Base-by-base conservation (phyloP, 2,888 invertebrate genomes). In the Allygus modestus region DNA sequence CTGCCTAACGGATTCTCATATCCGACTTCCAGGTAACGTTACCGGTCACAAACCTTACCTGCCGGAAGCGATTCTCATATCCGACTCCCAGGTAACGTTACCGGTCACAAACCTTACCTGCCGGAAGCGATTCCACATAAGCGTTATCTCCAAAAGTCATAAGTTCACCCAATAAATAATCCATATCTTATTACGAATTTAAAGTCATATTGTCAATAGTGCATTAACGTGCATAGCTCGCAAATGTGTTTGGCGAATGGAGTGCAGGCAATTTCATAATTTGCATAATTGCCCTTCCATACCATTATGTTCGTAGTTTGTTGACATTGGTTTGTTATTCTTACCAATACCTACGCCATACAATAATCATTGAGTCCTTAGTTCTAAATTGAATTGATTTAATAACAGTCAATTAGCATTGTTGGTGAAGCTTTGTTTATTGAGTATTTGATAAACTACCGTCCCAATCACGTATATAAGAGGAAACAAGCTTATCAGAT, bases 231-330 rank as follows among this genome's bases (percentile, higher is more conserved):
- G 46, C n/a, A 46, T 46, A 46, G 46, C 17, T 1, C 37, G n/a
- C 46, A 46, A 46, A 46, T 46, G 46, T 17, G 12, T 46, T 46
- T 46, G n/a, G n/a, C 46, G 15, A 46, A 46, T 46, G 46, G 17
- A 46, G 46, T 41, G 41, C 41, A 41, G 11, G 41, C 41, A 41
- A 11, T 12, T 12, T 1, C 15, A 46, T 46, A 46, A 46, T 46
- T 46, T 46, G 46, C 46, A 46, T 46, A 46, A 46, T 46, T 46
- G 46, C 46, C 12, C 46, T 17, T 46, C 46, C 46, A 46, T 46
- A 17, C 46, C 46, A 17, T 46, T 46, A 46, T 46, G 46, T 46
- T 46, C 46, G 46, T 46, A 37, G 37, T 9, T 46, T 12, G 46
- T 17, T 46, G n/a, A 17, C 12, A 46, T 17, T 12, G 12, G 46